Evolutionary conservation across 2,888 invertebrate genomes (phyloP).

Genomic region (Megastigmus dorsalis): DNA sequence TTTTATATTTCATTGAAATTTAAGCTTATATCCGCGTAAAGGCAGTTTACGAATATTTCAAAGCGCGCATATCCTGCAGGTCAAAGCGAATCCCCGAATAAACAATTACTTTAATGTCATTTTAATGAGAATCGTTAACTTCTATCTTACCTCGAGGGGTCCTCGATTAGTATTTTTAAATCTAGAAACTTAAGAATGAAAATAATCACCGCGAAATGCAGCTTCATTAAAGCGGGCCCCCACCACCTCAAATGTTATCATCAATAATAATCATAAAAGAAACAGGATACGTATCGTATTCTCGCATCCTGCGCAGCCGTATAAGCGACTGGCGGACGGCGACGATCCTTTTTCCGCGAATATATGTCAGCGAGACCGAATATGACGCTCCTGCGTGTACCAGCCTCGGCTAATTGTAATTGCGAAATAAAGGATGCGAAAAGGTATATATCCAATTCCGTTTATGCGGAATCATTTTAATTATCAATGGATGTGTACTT

Average conservation of each 20-base stretch:
- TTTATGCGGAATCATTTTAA: slow-evolving; percentile 41
- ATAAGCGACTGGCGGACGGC: no score
- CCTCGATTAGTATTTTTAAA: slow-evolving; percentile 11
- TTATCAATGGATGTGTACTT: slow-evolving; percentile 51
- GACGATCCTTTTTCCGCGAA: neutral
- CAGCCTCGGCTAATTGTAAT: slow-evolving; percentile 36
- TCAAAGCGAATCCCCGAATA: no score
- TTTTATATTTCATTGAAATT: no score
- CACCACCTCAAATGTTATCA: slow-evolving; percentile 6
- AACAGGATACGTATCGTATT: neutral
- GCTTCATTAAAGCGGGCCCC: slow-evolving; percentile 14
- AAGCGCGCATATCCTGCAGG: no score
- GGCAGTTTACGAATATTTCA: no score
- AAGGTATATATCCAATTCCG: neutral
- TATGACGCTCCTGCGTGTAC: no score
- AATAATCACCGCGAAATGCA: slow-evolving; percentile 29
- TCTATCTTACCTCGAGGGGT: neutral
- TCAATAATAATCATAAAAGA: slow-evolving; percentile 26
- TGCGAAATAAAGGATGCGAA: neutral
- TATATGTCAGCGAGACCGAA: slow-evolving; percentile 23
- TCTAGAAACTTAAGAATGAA: neutral
- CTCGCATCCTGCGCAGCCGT: slow-evolving; percentile 6
- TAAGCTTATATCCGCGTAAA: no score
- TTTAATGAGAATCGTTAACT: slow-evolving; percentile 6
- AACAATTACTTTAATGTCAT: neutral